Conservation (phyloP, 2,888 invertebrate species). For the Ypsolopha scabrella region DNA sequence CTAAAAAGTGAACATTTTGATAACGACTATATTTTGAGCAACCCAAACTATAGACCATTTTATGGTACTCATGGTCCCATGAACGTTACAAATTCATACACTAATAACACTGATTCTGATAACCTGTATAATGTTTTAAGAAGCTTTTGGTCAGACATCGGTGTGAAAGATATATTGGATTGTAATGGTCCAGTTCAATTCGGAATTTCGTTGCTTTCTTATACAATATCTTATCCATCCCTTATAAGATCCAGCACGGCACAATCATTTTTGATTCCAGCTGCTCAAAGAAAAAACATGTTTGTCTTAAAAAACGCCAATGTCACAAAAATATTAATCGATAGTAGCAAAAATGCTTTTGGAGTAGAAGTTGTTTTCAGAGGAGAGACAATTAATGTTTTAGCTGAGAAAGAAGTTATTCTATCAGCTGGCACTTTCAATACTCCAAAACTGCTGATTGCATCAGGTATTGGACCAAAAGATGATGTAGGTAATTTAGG, state of each 20-base stretch:
- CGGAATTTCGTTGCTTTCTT: too few relatives aligned
- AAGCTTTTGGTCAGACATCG: slow-evolving; percentile 54
- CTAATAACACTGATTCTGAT: too few relatives aligned
- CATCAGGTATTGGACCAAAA: neutral
- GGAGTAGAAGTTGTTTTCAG: neutral
- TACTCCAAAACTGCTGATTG: neutral
- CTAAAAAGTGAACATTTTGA: slow-evolving; percentile 73
- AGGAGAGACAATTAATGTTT: neutral
- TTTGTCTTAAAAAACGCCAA: slow-evolving; percentile 19
- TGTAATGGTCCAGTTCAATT: slow-evolving; percentile 60
- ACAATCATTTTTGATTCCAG: slow-evolving; percentile 18
- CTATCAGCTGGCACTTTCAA: neutral
- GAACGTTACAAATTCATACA: slow-evolving; percentile 44
- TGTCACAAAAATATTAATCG: slow-evolving; percentile 19
- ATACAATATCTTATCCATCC: slow-evolving; percentile 1
- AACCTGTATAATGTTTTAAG: too few relatives aligned
- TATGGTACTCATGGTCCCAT: slow-evolving; percentile 33
- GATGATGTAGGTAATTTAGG: neutral
- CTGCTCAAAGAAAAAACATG: slow-evolving; percentile 18
- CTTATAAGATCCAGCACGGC: slow-evolving; percentile 14
- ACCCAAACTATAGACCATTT: slow-evolving; percentile 23
- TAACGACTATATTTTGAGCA: slow-evolving; percentile 40
- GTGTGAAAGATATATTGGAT: slow-evolving; percentile 49
- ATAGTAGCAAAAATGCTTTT: slow-evolving; percentile 9
- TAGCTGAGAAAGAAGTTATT: neutral